Evolutionary conservation across 2,888 invertebrate genomes (phyloP).

Genomic region (Suillia variegata): DNA sequence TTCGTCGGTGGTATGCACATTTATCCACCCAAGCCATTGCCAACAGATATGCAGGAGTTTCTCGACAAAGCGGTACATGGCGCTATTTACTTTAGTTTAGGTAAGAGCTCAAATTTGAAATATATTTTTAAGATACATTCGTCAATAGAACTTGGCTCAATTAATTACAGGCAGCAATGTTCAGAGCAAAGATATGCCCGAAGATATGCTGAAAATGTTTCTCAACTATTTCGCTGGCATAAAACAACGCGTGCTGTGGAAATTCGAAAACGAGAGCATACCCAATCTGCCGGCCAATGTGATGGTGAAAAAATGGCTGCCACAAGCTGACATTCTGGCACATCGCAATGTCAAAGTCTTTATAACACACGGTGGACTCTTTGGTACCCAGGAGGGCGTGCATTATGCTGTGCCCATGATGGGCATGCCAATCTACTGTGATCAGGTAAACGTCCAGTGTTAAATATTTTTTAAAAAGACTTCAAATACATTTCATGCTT

Average conservation of each 20-base stretch:
- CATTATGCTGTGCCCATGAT: constrained; percentile 61
- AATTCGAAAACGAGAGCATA: constrained; percentile 61
- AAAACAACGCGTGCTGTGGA: constrained; percentile 62
- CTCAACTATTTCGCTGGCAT: constrained; percentile 59
- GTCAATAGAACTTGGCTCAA: background rate
- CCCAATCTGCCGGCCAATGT: constrained; percentile 59
- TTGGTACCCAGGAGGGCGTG: constrained; percentile 61
- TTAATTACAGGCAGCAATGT: constrained; percentile 59
- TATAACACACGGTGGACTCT: constrained; percentile 61
- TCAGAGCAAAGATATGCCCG: constrained; percentile 59
- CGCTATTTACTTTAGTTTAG: constrained; percentile 63
- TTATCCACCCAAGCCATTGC: constrained; percentile 53
- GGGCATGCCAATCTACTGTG: constrained; percentile 61
- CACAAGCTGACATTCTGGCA: constrained; percentile 63
- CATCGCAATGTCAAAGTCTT: constrained; percentile 62
- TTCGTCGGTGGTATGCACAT: constrained; percentile 67
- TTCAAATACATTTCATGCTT: background rate
- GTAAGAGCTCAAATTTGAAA: no score
- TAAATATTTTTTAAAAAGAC: background rate
- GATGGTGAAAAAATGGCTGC: constrained; percentile 63
- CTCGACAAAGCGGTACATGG: constrained; percentile 60
- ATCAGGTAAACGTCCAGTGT: constrained; percentile 55
- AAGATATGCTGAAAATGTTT: constrained; percentile 55
- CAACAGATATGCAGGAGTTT: constrained; percentile 57
- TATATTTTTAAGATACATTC: no score